Conservation (phyloP, 2,113 vertebrate species). For the Acanthisitta chloris region DNA sequence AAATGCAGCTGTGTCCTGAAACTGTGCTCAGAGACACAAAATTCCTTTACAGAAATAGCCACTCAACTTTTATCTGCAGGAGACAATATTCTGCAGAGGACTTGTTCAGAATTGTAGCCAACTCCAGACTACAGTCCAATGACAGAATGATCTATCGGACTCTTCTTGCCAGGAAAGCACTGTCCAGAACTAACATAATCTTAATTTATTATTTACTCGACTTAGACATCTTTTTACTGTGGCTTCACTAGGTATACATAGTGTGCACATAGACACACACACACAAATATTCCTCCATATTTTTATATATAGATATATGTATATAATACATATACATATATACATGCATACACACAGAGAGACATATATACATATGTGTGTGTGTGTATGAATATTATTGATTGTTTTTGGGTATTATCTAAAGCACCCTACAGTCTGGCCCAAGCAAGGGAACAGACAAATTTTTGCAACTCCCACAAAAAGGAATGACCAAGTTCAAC, state of each 20-base stretch:
- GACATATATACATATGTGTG: accelerated
- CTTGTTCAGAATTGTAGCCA: not conserved
- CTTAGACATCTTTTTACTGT: not conserved
- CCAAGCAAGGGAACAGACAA: not conserved
- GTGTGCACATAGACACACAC: not conserved
- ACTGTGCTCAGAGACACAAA: constrained; percentile 8
- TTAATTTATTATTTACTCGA: not conserved
- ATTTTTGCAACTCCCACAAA: not conserved
- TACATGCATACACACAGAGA: no score
- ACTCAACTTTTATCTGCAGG: not conserved
- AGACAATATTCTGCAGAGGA: not conserved
- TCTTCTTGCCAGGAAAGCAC: not conserved
- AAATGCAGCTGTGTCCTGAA: not conserved
- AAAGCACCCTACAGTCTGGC: not conserved
- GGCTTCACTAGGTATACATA: not conserved
- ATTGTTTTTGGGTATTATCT: not conserved
- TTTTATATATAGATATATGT: not conserved
- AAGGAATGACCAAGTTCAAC: not conserved
- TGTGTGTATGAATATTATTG: not conserved
- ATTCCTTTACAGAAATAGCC: constrained; percentile 36
- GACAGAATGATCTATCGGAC: not conserved
- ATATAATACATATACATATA: not conserved
- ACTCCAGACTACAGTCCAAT: not conserved
- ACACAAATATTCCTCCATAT: not conserved
- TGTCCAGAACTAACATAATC: not conserved